phyloP scores from a whole-genome alignment of 2,888 invertebrate species.

The Campoplex nolae region DNA sequence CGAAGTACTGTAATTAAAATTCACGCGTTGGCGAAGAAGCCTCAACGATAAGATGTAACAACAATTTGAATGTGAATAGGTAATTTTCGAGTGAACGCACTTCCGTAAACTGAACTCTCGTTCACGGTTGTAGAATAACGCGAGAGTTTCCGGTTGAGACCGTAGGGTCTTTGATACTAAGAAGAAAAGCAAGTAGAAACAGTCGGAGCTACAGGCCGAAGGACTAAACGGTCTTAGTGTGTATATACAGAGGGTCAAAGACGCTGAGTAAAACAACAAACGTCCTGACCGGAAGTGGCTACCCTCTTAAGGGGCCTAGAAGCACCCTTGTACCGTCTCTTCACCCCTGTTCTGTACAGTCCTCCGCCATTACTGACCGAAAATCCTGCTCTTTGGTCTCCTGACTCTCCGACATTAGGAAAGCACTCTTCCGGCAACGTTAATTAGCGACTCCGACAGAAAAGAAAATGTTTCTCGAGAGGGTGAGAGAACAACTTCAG shows the following conservation, averaged over 20 bases:
- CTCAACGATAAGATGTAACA: constrained; percentile 25
- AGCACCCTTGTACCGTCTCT: constrained; percentile 59
- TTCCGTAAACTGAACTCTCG: constrained; percentile 48
- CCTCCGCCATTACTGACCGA: constrained; percentile 61
- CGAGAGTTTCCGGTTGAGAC: constrained; percentile 57
- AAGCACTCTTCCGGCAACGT: constrained; percentile 54
- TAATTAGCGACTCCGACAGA: constrained; percentile 53
- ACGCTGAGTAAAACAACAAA: constrained; percentile 66
- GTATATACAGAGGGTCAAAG: constrained; percentile 44
- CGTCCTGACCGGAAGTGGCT: constrained; percentile 69
- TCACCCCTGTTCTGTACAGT: constrained; percentile 31
- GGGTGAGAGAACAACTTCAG: constrained; percentile 4
- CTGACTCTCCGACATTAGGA: constrained; percentile 39
- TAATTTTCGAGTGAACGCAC: constrained; percentile 57
- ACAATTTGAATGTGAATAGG: constrained; percentile 66
- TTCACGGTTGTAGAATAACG: constrained; percentile 60
- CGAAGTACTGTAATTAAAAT: background rate
- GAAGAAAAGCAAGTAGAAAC: constrained; percentile 43
- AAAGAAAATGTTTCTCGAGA: constrained; percentile 24
- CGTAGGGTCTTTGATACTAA: constrained; percentile 42
- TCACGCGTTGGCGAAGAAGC: background rate
- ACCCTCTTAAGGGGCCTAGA: constrained; percentile 64
- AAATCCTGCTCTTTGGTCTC: constrained; percentile 55
- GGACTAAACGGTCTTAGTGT: constrained; percentile 56
- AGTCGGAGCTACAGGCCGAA: constrained; percentile 20